Base-by-base conservation (phyloP, 1,140 invertebrate species). In the Vollenhovia emeryi region DNA sequence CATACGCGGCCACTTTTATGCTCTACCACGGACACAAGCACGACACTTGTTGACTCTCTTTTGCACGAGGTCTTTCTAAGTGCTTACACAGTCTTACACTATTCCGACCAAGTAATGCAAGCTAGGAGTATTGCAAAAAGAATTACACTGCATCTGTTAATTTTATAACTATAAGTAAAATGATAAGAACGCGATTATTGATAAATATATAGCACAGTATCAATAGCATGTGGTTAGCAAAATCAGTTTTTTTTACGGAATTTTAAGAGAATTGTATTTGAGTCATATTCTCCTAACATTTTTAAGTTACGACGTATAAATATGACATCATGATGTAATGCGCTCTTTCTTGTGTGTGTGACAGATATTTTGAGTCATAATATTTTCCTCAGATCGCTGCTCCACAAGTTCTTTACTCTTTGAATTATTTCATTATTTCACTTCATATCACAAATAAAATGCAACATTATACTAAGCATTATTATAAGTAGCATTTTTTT, bases 41-140 rank as follows among this genome's bases (percentile, higher is more conserved):
- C 76, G 62, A 62, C 24, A 79, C 76, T 69, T 79, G 62, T 79
- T 79, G 62, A 52, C 62, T 68, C 62, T 79, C 45, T 48, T 79
- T 79, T 24, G 30, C 30, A 52, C n/a, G 21, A 7, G 60, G 45
- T 69, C 76, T 45, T 18, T 79, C 59, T n/a, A 79, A 79, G 33
- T 68, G 45, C 36, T 64, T 78, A 68, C 36, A 40, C 33, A 79
- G 15, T 68, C 62, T 64, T 48, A 33, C 13, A 50, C n/a, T n/a
- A 68, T 2, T 40, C 11, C 36, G 62, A 24, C 45, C 24, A 76
- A 18, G 15, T 7, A 52, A 68, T 33, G n/a, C 24, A 43, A 75
- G 21, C 15, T 13, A 59, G 8, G 3, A 43, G 11, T 7, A 15
- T 36, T 18, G 33, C 13, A 24, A 21, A 2, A 40, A 11, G 24